These are phyloP conservation scores for Sinocyclocheilus grahami DNA, from an alignment of 2,113 vertebrate species.

Conservation along the genomic window DNA sequence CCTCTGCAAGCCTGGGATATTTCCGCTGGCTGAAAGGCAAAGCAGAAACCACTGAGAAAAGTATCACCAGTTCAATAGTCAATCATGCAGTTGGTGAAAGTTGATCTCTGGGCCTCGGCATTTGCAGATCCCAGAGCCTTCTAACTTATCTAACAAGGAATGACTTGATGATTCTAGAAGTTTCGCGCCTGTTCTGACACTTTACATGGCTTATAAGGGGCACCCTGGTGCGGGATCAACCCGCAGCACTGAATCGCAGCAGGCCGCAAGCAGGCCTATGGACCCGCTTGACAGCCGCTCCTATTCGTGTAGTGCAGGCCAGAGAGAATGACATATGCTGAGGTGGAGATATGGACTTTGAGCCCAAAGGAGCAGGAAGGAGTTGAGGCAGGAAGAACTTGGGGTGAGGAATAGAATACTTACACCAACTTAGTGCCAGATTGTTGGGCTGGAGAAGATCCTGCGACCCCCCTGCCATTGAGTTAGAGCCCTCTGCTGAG, in stretches of 20 bases:
- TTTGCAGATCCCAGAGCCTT: neutral
- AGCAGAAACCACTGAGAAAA: conserved; percentile 7
- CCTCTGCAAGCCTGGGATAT: conserved; percentile 93
- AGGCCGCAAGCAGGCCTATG: conserved; percentile 10
- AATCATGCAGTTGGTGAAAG: neutral
- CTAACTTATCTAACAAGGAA: neutral
- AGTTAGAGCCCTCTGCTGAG: conserved; percentile 82
- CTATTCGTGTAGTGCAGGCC: neutral
- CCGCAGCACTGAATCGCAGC: conserved; percentile 3
- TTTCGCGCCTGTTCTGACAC: neutral
- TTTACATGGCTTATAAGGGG: neutral
- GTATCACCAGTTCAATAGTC: neutral
- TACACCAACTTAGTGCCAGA: conserved; percentile 84
- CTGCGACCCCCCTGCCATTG: conserved; percentile 81
- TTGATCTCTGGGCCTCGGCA: conserved; percentile 17
- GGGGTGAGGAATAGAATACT: conserved; percentile 71
- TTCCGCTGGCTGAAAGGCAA: conserved; percentile 85
- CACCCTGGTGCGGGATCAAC: neutral
- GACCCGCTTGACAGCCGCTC: neutral
- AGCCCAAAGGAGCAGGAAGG: conserved; percentile 46
- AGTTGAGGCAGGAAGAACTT: conserved; percentile 66
- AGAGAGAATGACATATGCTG: neutral
- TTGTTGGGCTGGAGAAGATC: conserved; percentile 84
- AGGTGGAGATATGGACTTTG: conserved; percentile 39
- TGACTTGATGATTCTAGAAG: neutral